phyloP scores from a whole-genome alignment of 1,140 invertebrate genomes.

The Halotydeus destructor region DNA sequence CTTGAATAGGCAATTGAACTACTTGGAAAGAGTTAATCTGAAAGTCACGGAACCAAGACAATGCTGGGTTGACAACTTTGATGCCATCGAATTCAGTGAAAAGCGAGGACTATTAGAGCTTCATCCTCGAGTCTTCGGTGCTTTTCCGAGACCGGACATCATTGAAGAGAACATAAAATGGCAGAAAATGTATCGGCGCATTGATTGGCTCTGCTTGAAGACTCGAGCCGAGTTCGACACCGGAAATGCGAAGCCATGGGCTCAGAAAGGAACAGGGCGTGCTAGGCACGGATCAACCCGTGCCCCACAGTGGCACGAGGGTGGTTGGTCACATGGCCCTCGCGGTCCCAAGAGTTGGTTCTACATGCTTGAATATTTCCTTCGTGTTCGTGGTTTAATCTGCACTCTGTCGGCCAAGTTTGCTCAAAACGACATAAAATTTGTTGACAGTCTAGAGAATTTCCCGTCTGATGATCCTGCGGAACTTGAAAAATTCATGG shows the following conservation, averaged over 20 bases:
- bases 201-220: conserved; percentile 39
- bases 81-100: conserved; percentile 47
- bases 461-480: conserved; percentile 57
- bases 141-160: conserved; percentile 52
- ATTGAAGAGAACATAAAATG: conserved; percentile 67
- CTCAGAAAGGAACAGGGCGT: conserved; percentile 73
- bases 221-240: conserved; percentile 60
- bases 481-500: conserved; percentile 49
- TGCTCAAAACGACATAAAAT: conserved; percentile 79
- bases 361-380: conserved; percentile 65
- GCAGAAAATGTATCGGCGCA: conserved; percentile 61
- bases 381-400: conserved; percentile 52
- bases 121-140: conserved; percentile 66
- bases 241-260: conserved; percentile 77
- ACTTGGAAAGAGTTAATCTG: conserved; percentile 10
- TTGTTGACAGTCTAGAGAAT: conserved; percentile 57
- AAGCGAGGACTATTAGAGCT: conserved; percentile 64
- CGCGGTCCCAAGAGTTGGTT: conserved; percentile 67
- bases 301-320: conserved; percentile 55
- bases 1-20: not conserved
- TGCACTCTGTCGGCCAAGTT: conserved; percentile 67
- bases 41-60: conserved; percentile 36
- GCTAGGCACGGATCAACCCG: conserved; percentile 75
- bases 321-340: conserved; percentile 67
- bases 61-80: conserved; percentile 77